phyloP scores from a whole-genome alignment of 2,888 invertebrate genomes.

The Drosophila rubida region DNA sequence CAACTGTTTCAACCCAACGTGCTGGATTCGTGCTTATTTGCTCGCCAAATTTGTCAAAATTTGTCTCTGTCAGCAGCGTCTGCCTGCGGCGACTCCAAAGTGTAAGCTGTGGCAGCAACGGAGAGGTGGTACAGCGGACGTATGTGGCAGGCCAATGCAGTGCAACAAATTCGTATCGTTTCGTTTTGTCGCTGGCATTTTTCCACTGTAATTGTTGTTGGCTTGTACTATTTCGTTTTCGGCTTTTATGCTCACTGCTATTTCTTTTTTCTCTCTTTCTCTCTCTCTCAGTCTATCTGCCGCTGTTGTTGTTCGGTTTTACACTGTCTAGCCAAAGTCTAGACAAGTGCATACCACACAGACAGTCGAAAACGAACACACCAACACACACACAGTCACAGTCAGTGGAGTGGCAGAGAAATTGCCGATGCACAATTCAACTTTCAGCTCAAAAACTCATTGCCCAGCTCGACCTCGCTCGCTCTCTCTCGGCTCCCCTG shows the following conservation, averaged over 20 bases:
- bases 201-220: conserved; percentile 56
- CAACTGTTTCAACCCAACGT: conserved; percentile 4
- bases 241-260: conserved; percentile 26
- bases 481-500: background rate
- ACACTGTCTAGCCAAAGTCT: conserved; percentile 84
- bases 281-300: conserved; percentile 16
- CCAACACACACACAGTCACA: conserved; percentile 19
- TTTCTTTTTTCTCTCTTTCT: conserved; percentile 1
- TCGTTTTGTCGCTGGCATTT: conserved; percentile 77
- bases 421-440: conserved; percentile 80
- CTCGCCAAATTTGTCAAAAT: conserved; percentile 46
- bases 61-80: conserved; percentile 59
- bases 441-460: conserved; percentile 80
- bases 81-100: background rate
- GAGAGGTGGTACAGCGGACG: background rate
- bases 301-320: conserved; percentile 79
- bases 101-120: background rate
- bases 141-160: conserved; percentile 59
- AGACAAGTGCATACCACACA: conserved; percentile 83
- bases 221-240: conserved; percentile 48
- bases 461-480: conserved; percentile 44
- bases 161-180: conserved; percentile 55
- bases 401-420: conserved; percentile 8
- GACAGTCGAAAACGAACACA: conserved; percentile 63
- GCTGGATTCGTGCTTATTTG: background rate